Base-by-base conservation (phyloP, 1,140 invertebrate genomes). In the Drosophila nasuta region DNA sequence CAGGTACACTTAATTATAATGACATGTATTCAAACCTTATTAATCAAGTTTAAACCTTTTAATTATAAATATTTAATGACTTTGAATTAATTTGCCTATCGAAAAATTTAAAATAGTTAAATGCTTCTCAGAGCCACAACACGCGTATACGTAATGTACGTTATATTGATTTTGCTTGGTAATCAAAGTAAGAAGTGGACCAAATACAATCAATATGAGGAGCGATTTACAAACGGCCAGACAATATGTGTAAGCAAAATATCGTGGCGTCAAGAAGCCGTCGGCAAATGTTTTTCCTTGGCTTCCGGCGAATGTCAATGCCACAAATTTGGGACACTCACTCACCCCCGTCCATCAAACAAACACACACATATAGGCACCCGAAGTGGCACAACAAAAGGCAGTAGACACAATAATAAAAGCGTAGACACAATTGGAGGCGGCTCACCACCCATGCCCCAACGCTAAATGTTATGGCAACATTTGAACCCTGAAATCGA, bases 221-320 rank as follows among this genome's bases (percentile, higher is more conserved):
- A 35, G 67, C 38, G 48, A 70, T 54, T 54, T 46, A 41, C 51
- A 73, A 80, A 83, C 77, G 49, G 67, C 79, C 72, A 86, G 77
- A 80, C 77, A 70, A 46, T 66, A 56, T 56, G 38, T 66, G 51
- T 56, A 71, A 60, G 57, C 54, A 56, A 62, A 57, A 52, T 49
- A 52, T 20, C 25, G 28, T 66, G 65, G 78, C 75, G 65, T 78
- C 77, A 70, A 70, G 77, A 83, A 88, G 83, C 83, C 83, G 80
- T 75, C 83, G 80, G 80, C 78, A 82, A 82, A 72, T 89, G 82
- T 77, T 82, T 86, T 87, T 87, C 56, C 81, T 87, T 88, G 83
- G 83, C 83, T 88, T 88, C 83, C 85, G 85, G 83, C 74, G 64
- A 88, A 78, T 89, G 83, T 88, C 85, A 87, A 89, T 81, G 83